These are phyloP conservation scores for Anolis apletophallus DNA, from an alignment of 2,797 vertebrate species.

Conservation along the genomic window DNA sequence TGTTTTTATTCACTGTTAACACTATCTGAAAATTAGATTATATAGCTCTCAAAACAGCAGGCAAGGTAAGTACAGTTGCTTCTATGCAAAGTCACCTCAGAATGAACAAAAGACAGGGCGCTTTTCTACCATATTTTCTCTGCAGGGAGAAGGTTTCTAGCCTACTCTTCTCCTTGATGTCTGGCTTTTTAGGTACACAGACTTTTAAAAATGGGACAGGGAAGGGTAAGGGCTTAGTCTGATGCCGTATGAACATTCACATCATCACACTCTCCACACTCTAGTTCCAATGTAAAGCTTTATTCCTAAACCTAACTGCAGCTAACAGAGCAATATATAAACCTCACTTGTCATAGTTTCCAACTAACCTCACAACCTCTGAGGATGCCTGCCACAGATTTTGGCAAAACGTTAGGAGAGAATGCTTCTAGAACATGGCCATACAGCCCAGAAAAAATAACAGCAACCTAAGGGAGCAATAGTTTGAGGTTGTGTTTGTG, in stretches of 20 bases:
- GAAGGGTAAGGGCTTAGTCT: background rate
- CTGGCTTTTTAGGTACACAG: background rate
- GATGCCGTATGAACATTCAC: too few relatives aligned
- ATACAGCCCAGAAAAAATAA: too few relatives aligned
- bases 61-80: background rate
- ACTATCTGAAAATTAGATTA: background rate
- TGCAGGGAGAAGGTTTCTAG: too few relatives aligned
- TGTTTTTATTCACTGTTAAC: background rate
- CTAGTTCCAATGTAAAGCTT: background rate
- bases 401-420: too few relatives aligned
- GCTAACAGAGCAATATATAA: too few relatives aligned
- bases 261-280: background rate
- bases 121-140: too few relatives aligned
- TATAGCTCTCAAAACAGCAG: background rate
- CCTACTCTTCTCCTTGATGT: background rate
- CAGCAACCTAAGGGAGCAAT: background rate
- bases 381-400: too few relatives aligned
- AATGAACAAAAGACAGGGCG: background rate
- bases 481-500: too few relatives aligned
- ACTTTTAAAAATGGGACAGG: background rate
- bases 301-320: background rate
- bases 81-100: background rate
- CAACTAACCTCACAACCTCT: too few relatives aligned
- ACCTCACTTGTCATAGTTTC: too few relatives aligned
- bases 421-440: too few relatives aligned